Base-by-base conservation (phyloP, 2,888 invertebrate species). In the Bombylius major region DNA sequence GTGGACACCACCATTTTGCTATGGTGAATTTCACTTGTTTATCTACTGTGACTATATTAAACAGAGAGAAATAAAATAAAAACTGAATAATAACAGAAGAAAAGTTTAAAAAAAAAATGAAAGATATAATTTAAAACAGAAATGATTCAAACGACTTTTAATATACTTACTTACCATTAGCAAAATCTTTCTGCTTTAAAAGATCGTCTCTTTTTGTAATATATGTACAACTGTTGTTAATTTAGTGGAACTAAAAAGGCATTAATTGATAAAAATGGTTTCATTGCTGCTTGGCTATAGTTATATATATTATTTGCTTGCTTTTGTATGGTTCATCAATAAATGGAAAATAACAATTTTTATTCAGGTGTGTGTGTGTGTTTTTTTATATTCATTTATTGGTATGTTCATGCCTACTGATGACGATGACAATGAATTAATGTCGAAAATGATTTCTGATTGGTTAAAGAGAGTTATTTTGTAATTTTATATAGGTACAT, bases 1-100 rank as follows among this genome's bases (percentile, higher is more conserved):
- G 55, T 55, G 55, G 55, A 55, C 14, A 50, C 55, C 47, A 51
- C 46, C 50, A 34, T 42, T 42, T 42, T 42, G 39, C 39, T 42
- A 42, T 11, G 23, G 23, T 23, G 23, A 23, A 23, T 23, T 23
- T 23, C 23, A 23, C 23, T 23, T 23, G 23, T 23, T 23, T 23
- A 23, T 23, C 23, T 23, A 23, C 23, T 23, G 23, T 23, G 23
- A 23, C 23, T 23, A 23, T 23, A 23, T n/a, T 23, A 23, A 23
- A 23, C 23, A 23, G 23, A 23, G 23, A 23, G 23, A 23, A 23
- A 23, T 23, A 23, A 23, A 23, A 23, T 2, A 23, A 23, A 23
- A 23, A 23, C 23, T 23, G 3, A 23, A 23, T 23, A 23, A 23
- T 23, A 23, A 23, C 23, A 23, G 23, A 23, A 23, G 23, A 23